Conservation (phyloP, 1,140 invertebrate species). For the Tenebrio molitor region DNA sequence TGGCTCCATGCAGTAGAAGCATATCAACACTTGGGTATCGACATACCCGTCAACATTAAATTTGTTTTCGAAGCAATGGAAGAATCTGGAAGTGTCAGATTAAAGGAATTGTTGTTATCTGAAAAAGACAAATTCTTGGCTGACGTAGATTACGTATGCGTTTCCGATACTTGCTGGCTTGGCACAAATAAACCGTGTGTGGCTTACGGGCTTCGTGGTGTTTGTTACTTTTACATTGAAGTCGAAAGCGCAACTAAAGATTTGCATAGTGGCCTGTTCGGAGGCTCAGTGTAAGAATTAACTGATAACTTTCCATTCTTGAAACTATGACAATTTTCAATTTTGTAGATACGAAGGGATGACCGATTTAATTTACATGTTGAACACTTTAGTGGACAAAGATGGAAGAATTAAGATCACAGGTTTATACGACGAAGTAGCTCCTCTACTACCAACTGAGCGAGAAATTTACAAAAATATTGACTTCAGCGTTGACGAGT, state of each 20-base stretch:
- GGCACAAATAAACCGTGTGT: constrained; percentile 97
- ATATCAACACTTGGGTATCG: constrained; percentile 78
- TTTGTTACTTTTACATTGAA: constrained; percentile 94
- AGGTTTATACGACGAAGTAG: constrained; percentile 85
- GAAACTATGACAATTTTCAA: no score
- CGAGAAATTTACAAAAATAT: constrained; percentile 85
- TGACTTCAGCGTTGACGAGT: constrained; percentile 91
- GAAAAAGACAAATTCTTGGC: constrained; percentile 85
- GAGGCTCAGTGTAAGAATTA: constrained; percentile 89
- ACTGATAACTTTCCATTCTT: no score
- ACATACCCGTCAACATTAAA: constrained; percentile 94
- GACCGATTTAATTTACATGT: constrained; percentile 87
- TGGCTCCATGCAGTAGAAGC: constrained; percentile 96
- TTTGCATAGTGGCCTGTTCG: constrained; percentile 95
- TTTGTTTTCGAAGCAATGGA: constrained; percentile 99
- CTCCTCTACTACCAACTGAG: constrained; percentile 81
- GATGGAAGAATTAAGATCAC: constrained; percentile 88
- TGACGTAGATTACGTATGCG: constrained; percentile 94
- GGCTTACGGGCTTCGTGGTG: constrained; percentile 95
- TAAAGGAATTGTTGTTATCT: constrained; percentile 88
- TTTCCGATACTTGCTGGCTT: constrained; percentile 99
- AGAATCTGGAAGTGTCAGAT: constrained; percentile 95
- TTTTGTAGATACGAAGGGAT: constrained; percentile 84
- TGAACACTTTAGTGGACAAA: constrained; percentile 86
- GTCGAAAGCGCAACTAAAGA: constrained; percentile 92